Evolutionary conservation across 2,797 vertebrate genomes (phyloP).

Genomic region (Crocodylus rhombifer): DNA sequence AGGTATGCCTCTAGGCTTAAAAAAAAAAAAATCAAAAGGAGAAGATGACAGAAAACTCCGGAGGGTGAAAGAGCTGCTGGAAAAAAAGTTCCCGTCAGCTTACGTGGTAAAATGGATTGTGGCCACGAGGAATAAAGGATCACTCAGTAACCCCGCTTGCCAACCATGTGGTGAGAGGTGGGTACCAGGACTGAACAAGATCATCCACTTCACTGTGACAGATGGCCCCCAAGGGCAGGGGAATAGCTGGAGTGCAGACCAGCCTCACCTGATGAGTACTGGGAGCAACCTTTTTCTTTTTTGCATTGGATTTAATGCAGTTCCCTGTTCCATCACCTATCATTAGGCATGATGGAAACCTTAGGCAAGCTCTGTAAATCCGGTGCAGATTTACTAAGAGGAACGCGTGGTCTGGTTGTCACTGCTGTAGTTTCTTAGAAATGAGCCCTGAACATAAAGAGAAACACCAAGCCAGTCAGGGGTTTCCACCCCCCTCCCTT

Average conservation of each 20-base stretch:
- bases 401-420: neutral
- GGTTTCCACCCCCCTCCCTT: constrained; percentile 6
- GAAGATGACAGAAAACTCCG: neutral
- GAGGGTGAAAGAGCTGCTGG: neutral
- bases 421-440: neutral
- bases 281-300: neutral
- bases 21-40: neutral
- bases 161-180: neutral
- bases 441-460: neutral
- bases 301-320: neutral
- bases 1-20: neutral
- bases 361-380: neutral
- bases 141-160: neutral
- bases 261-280: neutral
- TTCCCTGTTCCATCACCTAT: neutral
- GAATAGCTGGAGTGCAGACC: fast-evolving
- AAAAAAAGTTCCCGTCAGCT: neutral
- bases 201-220: fast-evolving
- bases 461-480: neutral
- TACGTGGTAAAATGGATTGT: neutral
- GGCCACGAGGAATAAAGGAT: neutral
- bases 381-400: neutral
- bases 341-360: neutral
- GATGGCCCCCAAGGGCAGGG: neutral
- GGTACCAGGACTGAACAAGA: neutral